Evolutionary conservation across 2,113 vertebrate genomes (phyloP).

Genomic region (Isichthys henryi): DNA sequence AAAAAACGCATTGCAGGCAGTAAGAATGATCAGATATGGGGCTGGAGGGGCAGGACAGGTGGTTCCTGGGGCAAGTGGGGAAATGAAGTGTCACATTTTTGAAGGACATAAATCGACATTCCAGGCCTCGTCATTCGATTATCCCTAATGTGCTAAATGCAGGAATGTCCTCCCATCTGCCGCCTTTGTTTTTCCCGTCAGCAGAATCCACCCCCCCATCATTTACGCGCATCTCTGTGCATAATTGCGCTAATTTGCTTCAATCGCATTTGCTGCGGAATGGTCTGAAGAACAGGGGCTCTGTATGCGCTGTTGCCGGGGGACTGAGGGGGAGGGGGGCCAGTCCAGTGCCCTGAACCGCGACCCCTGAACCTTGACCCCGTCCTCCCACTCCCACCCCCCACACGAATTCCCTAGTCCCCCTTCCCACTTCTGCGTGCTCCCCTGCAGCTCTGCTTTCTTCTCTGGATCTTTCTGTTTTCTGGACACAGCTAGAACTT

Average conservation of each 20-base stretch:
- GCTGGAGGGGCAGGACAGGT: neutral
- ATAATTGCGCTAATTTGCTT: constrained; percentile 54
- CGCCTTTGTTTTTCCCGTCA: constrained; percentile 52
- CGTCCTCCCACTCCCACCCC: neutral
- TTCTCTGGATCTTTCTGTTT: too few relatives aligned
- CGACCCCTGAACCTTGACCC: neutral
- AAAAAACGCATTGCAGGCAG: neutral
- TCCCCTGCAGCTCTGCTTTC: constrained; percentile 21
- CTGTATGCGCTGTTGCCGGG: constrained; percentile 39
- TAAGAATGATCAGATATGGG: neutral
- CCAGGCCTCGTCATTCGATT: constrained; percentile 30
- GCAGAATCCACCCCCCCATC: neutral
- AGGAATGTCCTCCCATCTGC: constrained; percentile 60
- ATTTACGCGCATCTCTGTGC: constrained; percentile 33
- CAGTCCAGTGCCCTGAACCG: neutral
- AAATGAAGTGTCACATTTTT: constrained; percentile 21
- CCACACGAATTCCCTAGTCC: neutral
- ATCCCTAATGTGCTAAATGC: constrained; percentile 64
- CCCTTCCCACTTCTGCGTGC: constrained; percentile 48
- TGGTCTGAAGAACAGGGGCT: constrained; percentile 45
- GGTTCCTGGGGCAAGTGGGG: neutral
- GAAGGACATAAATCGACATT: constrained; percentile 15
- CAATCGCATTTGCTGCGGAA: constrained; percentile 54
- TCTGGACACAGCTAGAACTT: neutral
- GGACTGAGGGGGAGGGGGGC: neutral